A percentile compares a stretch with the other conserved stretches of the same genome.
These are phyloP conservation scores for Stegastes partitus DNA, from an alignment of 2,113 vertebrate genomes.

Conservation along the genomic window DNA sequence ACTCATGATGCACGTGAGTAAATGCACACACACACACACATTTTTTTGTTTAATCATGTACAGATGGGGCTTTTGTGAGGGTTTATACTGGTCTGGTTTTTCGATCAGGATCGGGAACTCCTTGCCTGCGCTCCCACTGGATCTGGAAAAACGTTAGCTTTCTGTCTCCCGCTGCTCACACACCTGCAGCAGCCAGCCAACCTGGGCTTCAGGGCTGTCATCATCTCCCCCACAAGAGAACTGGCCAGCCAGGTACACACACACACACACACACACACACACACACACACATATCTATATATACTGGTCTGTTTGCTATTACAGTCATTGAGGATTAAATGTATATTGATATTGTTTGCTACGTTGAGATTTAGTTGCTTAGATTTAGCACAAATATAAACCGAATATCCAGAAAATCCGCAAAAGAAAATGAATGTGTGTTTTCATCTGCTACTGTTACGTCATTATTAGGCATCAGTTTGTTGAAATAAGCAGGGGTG, in stretches of 20 bases:
- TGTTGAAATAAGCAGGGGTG: too few species aligned
- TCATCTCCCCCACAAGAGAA: conserved; percentile 95
- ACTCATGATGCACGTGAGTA: conserved; percentile 93
- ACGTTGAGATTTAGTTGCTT: too few species aligned
- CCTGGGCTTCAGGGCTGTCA: conserved; percentile 92
- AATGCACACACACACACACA: too few species aligned
- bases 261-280: background rate
- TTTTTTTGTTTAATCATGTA: background rate
- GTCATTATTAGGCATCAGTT: too few species aligned
- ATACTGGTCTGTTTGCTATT: background rate
- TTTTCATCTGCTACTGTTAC: too few species aligned
- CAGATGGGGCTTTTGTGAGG: background rate
- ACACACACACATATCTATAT: background rate
- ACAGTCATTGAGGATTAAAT: too few species aligned
- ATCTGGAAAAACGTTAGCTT: conserved; percentile 96
- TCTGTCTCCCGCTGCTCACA: conserved; percentile 92
- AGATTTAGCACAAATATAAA: too few species aligned
- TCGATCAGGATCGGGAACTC: conserved; percentile 89
- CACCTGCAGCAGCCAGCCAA: conserved; percentile 93
- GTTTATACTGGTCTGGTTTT: background rate
- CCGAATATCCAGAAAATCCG: too few species aligned
- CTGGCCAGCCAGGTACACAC: conserved; percentile 91
- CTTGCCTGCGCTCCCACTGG: conserved; percentile 97
- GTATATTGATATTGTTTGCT: too few species aligned
- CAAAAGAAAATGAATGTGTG: too few species aligned